Evolutionary conservation across 2,888 invertebrate genomes (phyloP).

Genomic region (Baccha elongata): DNA sequence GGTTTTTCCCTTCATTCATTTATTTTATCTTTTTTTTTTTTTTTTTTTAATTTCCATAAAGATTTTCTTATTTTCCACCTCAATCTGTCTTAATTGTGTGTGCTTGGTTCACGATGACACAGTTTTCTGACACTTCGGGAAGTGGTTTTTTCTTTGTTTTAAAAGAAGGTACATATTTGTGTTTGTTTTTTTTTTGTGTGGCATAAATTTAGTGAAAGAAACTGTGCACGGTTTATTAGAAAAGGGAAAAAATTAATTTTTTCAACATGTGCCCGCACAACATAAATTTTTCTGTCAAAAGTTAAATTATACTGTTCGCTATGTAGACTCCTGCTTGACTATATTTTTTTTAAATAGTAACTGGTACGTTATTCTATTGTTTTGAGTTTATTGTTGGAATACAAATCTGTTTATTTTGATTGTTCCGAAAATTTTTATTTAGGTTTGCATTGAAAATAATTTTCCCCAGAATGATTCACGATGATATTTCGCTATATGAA

Average conservation of each 20-base stretch:
- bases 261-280: conserved; percentile 18
- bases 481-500: background rate
- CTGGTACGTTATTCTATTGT: conserved; percentile 34
- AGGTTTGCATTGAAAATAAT: background rate
- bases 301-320: no score
- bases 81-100: conserved; percentile 49
- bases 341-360: conserved; percentile 26
- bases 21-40: conserved; percentile 2
- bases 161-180: conserved; percentile 1
- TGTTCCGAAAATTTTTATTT: conserved; percentile 23
- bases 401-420: conserved; percentile 55
- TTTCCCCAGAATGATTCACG: background rate
- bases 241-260: conserved; percentile 37
- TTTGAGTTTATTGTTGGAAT: conserved; percentile 45
- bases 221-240: background rate
- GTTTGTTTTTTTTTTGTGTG: conserved; percentile 2
- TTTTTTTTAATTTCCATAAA: conserved; percentile 1
- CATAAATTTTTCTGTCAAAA: background rate
- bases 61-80: conserved; percentile 21
- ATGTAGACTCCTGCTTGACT: no score
- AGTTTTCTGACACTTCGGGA: conserved; percentile 53
- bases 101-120: conserved; percentile 47
- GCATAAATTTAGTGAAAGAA: conserved; percentile 30
- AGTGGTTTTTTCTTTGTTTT: conserved; percentile 28
- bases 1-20: conserved; percentile 25